Evolutionary conservation across 2,888 invertebrate genomes (phyloP).

Genomic region (Metopia argyrocephala): DNA sequence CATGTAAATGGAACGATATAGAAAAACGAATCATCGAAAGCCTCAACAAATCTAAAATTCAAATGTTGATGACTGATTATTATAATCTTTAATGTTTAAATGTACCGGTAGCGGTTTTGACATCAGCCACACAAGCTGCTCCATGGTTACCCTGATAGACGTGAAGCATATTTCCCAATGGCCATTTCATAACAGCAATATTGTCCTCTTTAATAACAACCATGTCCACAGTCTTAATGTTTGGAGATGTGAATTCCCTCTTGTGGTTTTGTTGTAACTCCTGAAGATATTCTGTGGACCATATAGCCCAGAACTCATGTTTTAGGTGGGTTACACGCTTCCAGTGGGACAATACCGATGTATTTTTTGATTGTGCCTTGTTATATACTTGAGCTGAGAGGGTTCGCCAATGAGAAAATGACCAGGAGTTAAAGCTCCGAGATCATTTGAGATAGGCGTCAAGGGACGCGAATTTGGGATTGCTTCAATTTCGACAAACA

Average conservation of each 20-base stretch:
- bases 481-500: too few relatives aligned
- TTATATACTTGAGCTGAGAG: too few relatives aligned
- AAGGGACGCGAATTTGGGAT: too few relatives aligned
- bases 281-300: background rate
- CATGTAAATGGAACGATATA: too few relatives aligned
- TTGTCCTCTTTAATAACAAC: conserved; percentile 2
- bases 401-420: too few relatives aligned
- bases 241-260: background rate
- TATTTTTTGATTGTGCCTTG: background rate
- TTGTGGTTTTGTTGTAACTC: background rate
- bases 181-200: background rate
- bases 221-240: background rate
- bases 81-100: background rate
- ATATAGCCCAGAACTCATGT: background rate
- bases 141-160: background rate
- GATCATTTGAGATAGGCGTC: too few relatives aligned
- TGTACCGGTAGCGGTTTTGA: background rate
- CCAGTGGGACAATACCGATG: background rate
- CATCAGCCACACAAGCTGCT: background rate
- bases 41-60: too few relatives aligned
- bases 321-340: background rate
- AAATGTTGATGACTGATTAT: too few relatives aligned
- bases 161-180: background rate
- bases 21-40: too few relatives aligned
- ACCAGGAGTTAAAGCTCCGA: background rate